Evolutionary conservation across 1,140 invertebrate species (phyloP), one percentile per base, ranked within the genome.

Genomic region (Cyrtorhinus lividipennis): DNA sequence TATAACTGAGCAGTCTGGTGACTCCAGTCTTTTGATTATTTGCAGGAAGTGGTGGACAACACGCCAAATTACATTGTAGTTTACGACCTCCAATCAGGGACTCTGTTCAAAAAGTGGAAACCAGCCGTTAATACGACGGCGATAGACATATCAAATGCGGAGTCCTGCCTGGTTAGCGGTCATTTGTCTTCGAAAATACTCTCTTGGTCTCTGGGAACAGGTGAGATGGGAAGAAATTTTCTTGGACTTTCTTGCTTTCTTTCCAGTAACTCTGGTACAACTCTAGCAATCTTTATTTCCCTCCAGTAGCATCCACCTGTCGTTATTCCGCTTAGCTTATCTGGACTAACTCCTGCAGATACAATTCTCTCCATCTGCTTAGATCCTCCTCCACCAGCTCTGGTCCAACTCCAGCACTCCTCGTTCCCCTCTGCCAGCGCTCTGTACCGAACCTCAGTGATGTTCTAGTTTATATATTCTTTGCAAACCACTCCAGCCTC

Each of bases 81-180:
- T 24, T 93, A 92, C 73, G 90, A 93, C 75, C 77, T 93, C n/a
- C 85, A 89, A 75, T 91, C 87, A 67, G 90, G 90, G n/a, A 92
- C 88, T 1, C 72, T 92, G 65, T 92, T 92, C 75, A 91, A 91
- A 74, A 90, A 90, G 75, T 90, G 88, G 87, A 92, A 92, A 73
- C 87, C 87, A 0, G 82, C 81, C 46, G 83, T 83, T 63, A 86
- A 87, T 72, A 88, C 85, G 3, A 85, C 86, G 0, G 81, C 86
- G 12, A 75, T 92, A 64, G 86, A 87, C 65, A 90, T 92, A 71
- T 89, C 87, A 65, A 87, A 87, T 20, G 77, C 80, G 61, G 83
- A 85, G 67, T 81, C 83, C 62, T 87, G 86, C 72, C 88, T 92
- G n/a, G 82, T 92, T 25, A 87, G 85, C 63, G 87, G 86, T 0